phyloP scores from a whole-genome alignment of 2,888 invertebrate genomes.

The Ditylenchus weischeri region DNA sequence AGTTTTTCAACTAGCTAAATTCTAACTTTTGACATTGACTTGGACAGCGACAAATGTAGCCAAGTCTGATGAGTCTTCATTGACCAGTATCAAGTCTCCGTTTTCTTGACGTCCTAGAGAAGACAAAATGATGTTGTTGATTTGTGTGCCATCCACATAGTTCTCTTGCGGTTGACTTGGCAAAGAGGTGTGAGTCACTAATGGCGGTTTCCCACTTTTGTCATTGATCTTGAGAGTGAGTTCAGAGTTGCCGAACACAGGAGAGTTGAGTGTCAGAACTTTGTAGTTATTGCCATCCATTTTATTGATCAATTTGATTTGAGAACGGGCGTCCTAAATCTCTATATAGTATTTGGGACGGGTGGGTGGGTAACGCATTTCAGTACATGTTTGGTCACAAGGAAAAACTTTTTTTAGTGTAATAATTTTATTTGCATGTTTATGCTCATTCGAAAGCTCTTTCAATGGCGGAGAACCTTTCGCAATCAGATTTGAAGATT shows the following conservation, averaged over 20 bases:
- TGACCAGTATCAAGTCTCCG: conserved; percentile 13
- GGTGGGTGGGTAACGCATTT: too few relatives aligned
- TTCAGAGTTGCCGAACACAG: conserved; percentile 13
- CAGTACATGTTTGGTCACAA: too few relatives aligned
- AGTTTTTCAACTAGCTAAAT: background rate
- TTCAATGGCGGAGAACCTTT: too few relatives aligned
- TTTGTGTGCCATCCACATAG: conserved; percentile 18
- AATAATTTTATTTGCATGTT: too few relatives aligned
- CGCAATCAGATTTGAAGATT: too few relatives aligned
- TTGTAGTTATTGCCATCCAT: background rate
- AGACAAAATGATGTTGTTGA: conserved; percentile 22
- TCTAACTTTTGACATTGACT: conserved; percentile 30
- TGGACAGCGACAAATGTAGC: conserved; percentile 42
- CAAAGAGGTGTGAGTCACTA: conserved; percentile 12
- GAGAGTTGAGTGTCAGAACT: conserved; percentile 1
- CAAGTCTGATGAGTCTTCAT: background rate
- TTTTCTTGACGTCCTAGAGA: conserved; percentile 22
- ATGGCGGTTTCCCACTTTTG: background rate
- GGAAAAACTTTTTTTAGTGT: too few relatives aligned
- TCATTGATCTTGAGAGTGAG: conserved; percentile 5
- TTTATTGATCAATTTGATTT: background rate
- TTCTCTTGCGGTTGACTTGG: conserved; percentile 7
- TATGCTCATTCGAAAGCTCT: too few relatives aligned
- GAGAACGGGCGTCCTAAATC: conserved; percentile 16
- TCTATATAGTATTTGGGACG: too few relatives aligned